Conservation (phyloP, 2,113 vertebrate species). For the Coryphaenoides rupestris region DNA sequence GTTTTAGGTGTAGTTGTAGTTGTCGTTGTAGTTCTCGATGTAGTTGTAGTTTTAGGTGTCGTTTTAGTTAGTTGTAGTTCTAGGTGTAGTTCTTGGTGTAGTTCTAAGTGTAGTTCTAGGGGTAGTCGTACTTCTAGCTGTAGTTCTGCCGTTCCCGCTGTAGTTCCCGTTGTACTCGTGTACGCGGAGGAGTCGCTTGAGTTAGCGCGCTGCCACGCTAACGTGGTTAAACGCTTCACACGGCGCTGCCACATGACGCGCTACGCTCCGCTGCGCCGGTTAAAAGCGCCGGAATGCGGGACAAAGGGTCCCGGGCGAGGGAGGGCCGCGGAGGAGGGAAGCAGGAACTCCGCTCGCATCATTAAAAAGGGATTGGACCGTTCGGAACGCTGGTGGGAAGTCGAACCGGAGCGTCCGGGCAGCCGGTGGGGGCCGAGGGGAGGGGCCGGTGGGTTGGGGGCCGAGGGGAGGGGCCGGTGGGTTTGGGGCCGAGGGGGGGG, state of each 20-base stretch:
- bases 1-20: neutral
- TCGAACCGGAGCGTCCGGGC: constrained; percentile 61
- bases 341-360: constrained; percentile 67
- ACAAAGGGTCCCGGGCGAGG: constrained; percentile 53
- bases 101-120: too few relatives aligned
- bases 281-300: constrained; percentile 51
- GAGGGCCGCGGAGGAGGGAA: constrained; percentile 49
- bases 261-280: constrained; percentile 58
- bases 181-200: too few relatives aligned
- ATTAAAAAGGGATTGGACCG: constrained; percentile 70
- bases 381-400: constrained; percentile 57
- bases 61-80: too few relatives aligned
- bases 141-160: too few relatives aligned
- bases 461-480: too few relatives aligned
- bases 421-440: constrained; percentile 18
- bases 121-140: too few relatives aligned
- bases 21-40: too few relatives aligned
- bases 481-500: too few relatives aligned
- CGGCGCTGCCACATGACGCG: neutral
- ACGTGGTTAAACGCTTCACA: neutral
- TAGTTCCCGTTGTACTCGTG: too few relatives aligned
- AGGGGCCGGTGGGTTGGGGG: too few relatives aligned
- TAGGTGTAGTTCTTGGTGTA: too few relatives aligned
- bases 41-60: too few relatives aligned
- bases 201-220: neutral